phyloP scores from a whole-genome alignment of 2,888 invertebrate species.

The Amorpha juglandis region DNA sequence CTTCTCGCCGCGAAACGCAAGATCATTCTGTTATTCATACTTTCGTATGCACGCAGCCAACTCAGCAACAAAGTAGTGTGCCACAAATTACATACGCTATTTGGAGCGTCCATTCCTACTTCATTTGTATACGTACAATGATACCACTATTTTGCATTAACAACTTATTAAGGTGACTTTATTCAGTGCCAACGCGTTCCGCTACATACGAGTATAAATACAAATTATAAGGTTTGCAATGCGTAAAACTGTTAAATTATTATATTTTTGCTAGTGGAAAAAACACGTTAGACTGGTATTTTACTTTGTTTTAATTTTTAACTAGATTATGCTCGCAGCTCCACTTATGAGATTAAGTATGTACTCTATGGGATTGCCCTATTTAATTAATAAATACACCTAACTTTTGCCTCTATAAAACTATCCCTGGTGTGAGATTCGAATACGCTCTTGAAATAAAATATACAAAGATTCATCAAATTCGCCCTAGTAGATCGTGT shows the following conservation, averaged over 20 bases:
- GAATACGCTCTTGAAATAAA: no score
- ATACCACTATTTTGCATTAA: slow-evolving; percentile 21
- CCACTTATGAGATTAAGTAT: no score
- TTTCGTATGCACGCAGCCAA: slow-evolving; percentile 8
- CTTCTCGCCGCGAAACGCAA: not conserved
- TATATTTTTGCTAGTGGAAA: not conserved
- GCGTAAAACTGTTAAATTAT: slow-evolving; percentile 22
- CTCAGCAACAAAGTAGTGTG: slow-evolving; percentile 11
- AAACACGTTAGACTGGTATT: slow-evolving; percentile 5
- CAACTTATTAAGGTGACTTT: slow-evolving; percentile 15
- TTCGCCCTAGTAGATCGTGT: no score
- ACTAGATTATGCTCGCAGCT: not conserved
- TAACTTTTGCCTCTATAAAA: no score
- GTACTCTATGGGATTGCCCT: no score
- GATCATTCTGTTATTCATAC: not conserved
- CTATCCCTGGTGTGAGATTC: no score
- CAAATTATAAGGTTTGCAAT: slow-evolving; percentile 11
- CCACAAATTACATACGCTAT: slow-evolving; percentile 5
- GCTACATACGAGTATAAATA: no score
- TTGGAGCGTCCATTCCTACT: slow-evolving; percentile 6
- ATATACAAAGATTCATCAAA: no score
- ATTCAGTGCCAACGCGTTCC: slow-evolving; percentile 9
- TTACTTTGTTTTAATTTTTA: not conserved
- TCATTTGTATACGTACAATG: slow-evolving; percentile 4
- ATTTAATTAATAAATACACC: no score